These are phyloP conservation scores for Sialis lutaria DNA, from an alignment of 2,888 invertebrate species.

Conservation along the genomic window DNA sequence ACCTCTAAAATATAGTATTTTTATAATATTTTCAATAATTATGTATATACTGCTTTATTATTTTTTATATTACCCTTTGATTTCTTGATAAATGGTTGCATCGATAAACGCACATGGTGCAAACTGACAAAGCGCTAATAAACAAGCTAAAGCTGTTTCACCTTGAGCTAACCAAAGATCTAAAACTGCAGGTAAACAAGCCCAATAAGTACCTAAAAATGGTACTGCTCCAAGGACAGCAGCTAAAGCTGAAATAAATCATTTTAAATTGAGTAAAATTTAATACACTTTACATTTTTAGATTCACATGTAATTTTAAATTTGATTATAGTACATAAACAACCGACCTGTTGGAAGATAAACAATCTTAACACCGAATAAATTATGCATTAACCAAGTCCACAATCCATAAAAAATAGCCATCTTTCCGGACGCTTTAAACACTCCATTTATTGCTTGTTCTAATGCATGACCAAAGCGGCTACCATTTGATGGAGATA, in stretches of 20 bases:
- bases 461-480: slow-evolving; percentile 70
- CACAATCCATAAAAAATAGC: slow-evolving; percentile 93
- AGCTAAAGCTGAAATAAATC: slow-evolving; percentile 51
- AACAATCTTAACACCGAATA: slow-evolving; percentile 87
- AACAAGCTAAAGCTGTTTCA: slow-evolving; percentile 60
- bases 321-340: slow-evolving; percentile 2
- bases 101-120: slow-evolving; percentile 86
- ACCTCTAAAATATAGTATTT: slow-evolving; percentile 35
- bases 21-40: background rate
- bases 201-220: slow-evolving; percentile 90
- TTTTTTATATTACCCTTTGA: slow-evolving; percentile 59
- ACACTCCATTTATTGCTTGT: slow-evolving; percentile 82
- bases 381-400: slow-evolving; percentile 93
- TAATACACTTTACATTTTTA: no score
- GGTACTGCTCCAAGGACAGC: slow-evolving; percentile 90
- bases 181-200: slow-evolving; percentile 81
- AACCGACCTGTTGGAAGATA: slow-evolving; percentile 76
- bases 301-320: background rate
- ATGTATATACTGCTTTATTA: background rate
- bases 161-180: slow-evolving; percentile 91
- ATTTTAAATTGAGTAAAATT: background rate
- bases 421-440: slow-evolving; percentile 92
- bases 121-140: slow-evolving; percentile 70
- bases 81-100: slow-evolving; percentile 90
- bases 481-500: slow-evolving; percentile 62